A percentile compares a stretch with the other conserved stretches of the same genome.
Conservation (phyloP, 2,113 vertebrate genomes). For the Polyodon spathula region DNA sequence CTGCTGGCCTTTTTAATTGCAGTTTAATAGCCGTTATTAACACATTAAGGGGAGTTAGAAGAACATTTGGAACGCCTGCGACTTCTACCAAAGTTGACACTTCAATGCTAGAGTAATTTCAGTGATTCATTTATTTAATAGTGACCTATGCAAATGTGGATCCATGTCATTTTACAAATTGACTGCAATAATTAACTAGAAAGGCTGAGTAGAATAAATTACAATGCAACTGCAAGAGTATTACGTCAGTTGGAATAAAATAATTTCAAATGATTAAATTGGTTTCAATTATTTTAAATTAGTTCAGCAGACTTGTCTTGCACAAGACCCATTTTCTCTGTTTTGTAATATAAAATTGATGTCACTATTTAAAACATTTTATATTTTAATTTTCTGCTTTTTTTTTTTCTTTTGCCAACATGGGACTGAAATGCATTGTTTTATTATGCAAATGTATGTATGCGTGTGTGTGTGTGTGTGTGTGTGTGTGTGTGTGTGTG, state of each 20-base stretch:
- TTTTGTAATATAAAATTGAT: constrained; percentile 15
- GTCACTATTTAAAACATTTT: too few relatives aligned
- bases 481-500: too few relatives aligned
- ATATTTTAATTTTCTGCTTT: too few relatives aligned
- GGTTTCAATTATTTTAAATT: constrained; percentile 76
- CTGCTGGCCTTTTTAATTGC: constrained; percentile 78
- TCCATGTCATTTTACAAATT: constrained; percentile 81
- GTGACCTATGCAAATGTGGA: constrained; percentile 87
- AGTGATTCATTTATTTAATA: constrained; percentile 85
- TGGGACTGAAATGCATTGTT: background rate
- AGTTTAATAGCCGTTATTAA: constrained; percentile 91
- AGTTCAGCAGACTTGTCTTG: constrained; percentile 47
- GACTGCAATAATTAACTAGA: constrained; percentile 84
- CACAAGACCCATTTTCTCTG: constrained; percentile 19
- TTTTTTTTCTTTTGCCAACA: background rate
- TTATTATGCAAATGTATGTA: background rate
- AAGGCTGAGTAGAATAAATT: constrained; percentile 79
- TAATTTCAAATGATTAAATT: constrained; percentile 73
- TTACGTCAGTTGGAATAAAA: constrained; percentile 78
- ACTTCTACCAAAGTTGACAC: constrained; percentile 88
- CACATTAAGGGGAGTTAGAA: constrained; percentile 84
- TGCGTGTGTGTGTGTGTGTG: too few relatives aligned
- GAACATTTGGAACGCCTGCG: constrained; percentile 82
- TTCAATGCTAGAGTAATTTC: constrained; percentile 84
- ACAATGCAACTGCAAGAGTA: constrained; percentile 73